Evolutionary conservation across 30 jellyfish, hydroid and myxozoan genomes (phyloP).

Genomic region (Chrysaora quinquecirrha): DNA sequence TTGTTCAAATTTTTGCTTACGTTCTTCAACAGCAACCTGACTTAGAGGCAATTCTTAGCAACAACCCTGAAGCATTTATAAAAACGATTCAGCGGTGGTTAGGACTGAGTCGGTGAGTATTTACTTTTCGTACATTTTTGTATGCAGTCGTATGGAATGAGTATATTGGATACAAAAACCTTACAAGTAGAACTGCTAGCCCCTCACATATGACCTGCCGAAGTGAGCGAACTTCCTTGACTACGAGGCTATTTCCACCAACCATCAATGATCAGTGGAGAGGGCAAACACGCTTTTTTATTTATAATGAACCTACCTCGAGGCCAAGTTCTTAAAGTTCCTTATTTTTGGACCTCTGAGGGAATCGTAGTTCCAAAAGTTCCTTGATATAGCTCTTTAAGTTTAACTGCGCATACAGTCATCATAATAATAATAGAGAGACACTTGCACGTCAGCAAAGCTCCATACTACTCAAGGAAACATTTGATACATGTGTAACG

Average conservation of each 20-base stretch:
- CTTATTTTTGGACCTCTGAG: too few species aligned
- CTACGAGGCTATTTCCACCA: background rate
- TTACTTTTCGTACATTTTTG: background rate
- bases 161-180: background rate
- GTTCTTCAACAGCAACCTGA: conserved; percentile 88
- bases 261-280: background rate
- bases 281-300: too few species aligned
- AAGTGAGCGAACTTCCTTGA: background rate
- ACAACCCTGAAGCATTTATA: conserved; percentile 79
- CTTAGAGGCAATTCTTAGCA: conserved; percentile 82
- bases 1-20: background rate
- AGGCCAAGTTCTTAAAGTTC: too few species aligned
- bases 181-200: too few species aligned
- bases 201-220: background rate
- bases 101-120: conserved; percentile 70
- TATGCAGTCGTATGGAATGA: background rate
- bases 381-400: too few species aligned
- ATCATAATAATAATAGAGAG: too few species aligned
- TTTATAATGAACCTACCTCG: too few species aligned
- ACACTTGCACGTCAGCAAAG: too few species aligned
- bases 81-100: conserved; percentile 80
- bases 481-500: too few species aligned
- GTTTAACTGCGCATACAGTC: too few species aligned
- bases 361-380: too few species aligned
- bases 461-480: too few species aligned